Percentiles rank a stretch among this genome's conserved stretches.
These are phyloP conservation scores for Macropus fuliginosus DNA, from an alignment of 2,797 vertebrate genomes.

Conservation along the genomic window DNA sequence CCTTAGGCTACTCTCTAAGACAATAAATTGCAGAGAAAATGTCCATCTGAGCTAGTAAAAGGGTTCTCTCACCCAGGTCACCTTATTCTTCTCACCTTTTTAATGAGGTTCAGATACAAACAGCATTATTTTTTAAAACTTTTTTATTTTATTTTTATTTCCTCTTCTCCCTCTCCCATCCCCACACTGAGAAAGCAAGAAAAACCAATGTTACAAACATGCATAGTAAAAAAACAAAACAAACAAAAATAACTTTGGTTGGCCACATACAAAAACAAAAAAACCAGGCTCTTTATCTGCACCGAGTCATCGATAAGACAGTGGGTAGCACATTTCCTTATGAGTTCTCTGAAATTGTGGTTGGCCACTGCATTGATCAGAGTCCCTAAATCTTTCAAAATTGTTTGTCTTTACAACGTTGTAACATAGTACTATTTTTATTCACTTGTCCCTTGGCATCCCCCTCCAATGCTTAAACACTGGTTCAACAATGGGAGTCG, in stretches of 20 bases:
- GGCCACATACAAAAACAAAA: not conserved
- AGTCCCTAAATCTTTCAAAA: not conserved
- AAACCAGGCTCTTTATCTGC: not conserved
- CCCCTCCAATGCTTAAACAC: not conserved
- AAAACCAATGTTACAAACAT: not conserved
- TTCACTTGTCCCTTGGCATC: not conserved
- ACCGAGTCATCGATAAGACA: not conserved
- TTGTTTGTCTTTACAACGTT: not conserved
- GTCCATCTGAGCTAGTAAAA: too few relatives aligned
- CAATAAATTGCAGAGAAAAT: too few relatives aligned
- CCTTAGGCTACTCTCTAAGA: too few relatives aligned
- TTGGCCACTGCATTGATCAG: not conserved
- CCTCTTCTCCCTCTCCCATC: not conserved
- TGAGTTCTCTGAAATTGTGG: not conserved
- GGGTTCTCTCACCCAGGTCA: too few relatives aligned
- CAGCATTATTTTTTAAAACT: too few relatives aligned
- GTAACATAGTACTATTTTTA: not conserved
- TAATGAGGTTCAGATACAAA: too few relatives aligned
- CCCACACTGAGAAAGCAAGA: not conserved
- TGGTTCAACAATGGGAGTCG: not conserved
- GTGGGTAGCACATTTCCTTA: not conserved
- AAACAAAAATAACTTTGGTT: too few relatives aligned
- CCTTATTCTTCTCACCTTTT: too few relatives aligned
- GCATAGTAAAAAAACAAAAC: not conserved
- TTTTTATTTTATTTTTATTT: not conserved